Conservation (phyloP, 2,113 vertebrate species). For the Nibea coibor region DNA sequence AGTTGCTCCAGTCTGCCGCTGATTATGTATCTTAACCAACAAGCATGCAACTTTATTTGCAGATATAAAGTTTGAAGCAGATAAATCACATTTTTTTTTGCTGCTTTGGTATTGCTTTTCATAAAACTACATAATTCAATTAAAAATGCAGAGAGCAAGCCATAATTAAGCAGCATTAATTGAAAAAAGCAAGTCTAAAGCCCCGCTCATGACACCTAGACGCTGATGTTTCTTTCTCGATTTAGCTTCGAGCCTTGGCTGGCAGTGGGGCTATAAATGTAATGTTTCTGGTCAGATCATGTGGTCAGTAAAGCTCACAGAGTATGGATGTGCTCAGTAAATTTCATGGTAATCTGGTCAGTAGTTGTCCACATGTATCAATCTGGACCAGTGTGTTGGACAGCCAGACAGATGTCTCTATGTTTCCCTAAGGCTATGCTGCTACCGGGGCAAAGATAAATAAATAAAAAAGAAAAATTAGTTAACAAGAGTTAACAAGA, state of each 20-base stretch:
- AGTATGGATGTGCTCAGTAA: neutral
- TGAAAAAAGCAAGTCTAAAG: constrained; percentile 12
- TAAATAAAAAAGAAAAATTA: neutral
- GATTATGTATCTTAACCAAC: constrained; percentile 4
- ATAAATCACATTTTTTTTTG: constrained; percentile 9
- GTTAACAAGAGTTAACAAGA: neutral
- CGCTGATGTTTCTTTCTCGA: neutral
- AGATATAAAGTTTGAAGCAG: neutral
- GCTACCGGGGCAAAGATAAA: neutral
- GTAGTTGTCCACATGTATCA: neutral
- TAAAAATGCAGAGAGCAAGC: constrained; percentile 8
- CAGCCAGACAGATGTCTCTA: neutral
- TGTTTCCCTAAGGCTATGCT: neutral
- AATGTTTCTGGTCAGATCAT: neutral
- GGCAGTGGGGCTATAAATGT: neutral
- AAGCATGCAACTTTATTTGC: neutral
- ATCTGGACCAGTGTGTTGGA: neutral
- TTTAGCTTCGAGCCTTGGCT: neutral
- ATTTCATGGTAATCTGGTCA: neutral
- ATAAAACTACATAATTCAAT: constrained; percentile 11
- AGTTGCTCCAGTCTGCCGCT: neutral
- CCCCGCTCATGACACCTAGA: neutral
- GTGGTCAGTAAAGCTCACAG: neutral
- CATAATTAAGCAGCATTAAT: neutral
- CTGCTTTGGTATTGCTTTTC: constrained; percentile 58